Evolutionary conservation across 2,797 vertebrate species (phyloP), one percentile per base, ranked within the genome.

Genomic region (Emydoidea blandingii): DNA sequence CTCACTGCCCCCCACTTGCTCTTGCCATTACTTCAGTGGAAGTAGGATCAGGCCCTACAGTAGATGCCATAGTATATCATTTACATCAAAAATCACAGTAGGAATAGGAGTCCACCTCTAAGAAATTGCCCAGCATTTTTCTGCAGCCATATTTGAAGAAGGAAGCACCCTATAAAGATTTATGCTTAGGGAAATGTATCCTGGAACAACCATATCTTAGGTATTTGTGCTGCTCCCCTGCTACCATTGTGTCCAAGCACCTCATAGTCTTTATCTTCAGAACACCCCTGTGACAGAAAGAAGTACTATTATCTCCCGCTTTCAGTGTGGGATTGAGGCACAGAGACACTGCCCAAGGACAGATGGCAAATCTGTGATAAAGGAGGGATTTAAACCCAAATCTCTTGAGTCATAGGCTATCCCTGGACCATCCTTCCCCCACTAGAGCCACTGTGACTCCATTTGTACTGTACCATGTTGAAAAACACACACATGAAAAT

Each of bases 401-500:
- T 37, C 31, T 86, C 85, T 27, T 21, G 11, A 83, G 8, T 47
- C 0, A 0, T 16, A 87, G 88, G 29, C n/a, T 62, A 62, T 62
- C 59, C 12, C 6, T 68, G 65, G 5, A 68, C 65, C 65, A 68
- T 37, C 65, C n/a, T 68, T 68, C n/a, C n/a, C 18, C 18, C n/a
- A 37, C n/a, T 68, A 68, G n/a, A 68, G 5, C n/a, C 19, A 81
- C 10, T 85, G 5, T 81, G 79, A 62, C 15, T 68, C 62, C 37
- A 81, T 86, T 80, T 89, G 57, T 86, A 83, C 21, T 79, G 8
- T 37, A 8, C 10, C 8, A 31, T 10, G 27, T 16, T 34, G 8
- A 68, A 90, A 85, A 93, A 83, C 29, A 85, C 29, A 79, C 54
- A 79, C 6, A 74, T 49, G 12, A 92, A 95, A 80, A 91, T 78